phyloP scores from a whole-genome alignment of 1,140 invertebrate genomes.

The Neuroterus valhalla region DNA sequence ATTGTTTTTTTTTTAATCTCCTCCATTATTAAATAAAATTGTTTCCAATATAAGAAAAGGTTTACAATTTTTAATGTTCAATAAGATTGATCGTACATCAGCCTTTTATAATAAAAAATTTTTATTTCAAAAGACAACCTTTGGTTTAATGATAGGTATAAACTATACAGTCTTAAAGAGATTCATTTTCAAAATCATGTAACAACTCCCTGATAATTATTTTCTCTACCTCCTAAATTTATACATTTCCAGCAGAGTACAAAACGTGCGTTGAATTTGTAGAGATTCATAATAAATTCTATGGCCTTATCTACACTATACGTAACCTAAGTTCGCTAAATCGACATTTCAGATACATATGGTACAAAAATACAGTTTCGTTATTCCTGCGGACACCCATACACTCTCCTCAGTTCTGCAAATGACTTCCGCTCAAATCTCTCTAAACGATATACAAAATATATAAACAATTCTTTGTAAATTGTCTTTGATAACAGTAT shows the following conservation, averaged over 20 bases:
- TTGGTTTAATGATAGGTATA: slow-evolving; percentile 19
- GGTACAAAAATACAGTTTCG: slow-evolving; percentile 55
- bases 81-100: no score
- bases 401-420: slow-evolving; percentile 32
- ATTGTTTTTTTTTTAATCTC: no score
- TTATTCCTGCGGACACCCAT: slow-evolving; percentile 39
- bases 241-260: not conserved
- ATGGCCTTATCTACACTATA: not conserved
- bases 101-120: not conserved
- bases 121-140: slow-evolving; percentile 19
- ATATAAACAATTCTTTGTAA: slow-evolving; percentile 33
- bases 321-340: not conserved
- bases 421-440: slow-evolving; percentile 40
- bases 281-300: slow-evolving; percentile 1
- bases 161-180: slow-evolving; percentile 22
- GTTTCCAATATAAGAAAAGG: no score
- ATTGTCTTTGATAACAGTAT: slow-evolving; percentile 36
- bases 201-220: not conserved
- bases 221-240: not conserved
- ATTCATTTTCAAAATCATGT: not conserved
- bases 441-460: slow-evolving; percentile 35
- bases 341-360: slow-evolving; percentile 42
- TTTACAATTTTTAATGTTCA: no score
- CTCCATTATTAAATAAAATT: no score
- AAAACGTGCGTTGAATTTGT: not conserved